Percentiles rank a stretch among this genome's conserved stretches.
Evolutionary conservation across 1,140 invertebrate species (phyloP).

Genomic region (Lordiphosa mommai): DNA sequence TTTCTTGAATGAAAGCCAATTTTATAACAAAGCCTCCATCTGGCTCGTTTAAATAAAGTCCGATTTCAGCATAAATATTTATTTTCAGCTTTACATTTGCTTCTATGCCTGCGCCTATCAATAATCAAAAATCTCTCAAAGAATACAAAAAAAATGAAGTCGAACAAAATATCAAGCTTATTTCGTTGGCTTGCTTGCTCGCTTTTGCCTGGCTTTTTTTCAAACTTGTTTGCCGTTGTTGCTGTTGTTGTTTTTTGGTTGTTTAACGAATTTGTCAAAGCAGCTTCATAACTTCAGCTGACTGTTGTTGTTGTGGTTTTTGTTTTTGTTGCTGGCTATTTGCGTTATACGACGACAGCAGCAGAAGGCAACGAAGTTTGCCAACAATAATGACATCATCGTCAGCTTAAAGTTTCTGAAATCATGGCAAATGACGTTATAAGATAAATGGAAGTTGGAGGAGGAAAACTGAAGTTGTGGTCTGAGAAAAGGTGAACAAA

Average conservation of each 20-base stretch:
- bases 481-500: constrained; percentile 2
- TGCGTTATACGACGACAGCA: constrained; percentile 19
- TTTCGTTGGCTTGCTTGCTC: constrained; percentile 2
- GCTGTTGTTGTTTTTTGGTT: constrained; percentile 20
- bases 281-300: constrained; percentile 62
- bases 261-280: constrained; percentile 71
- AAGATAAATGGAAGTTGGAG: constrained; percentile 8
- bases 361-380: constrained; percentile 51
- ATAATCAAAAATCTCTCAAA: constrained; percentile 14
- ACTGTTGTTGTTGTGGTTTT: constrained; percentile 4
- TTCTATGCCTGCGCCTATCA: constrained; percentile 21
- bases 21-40: no score
- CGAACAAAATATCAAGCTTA: constrained; percentile 35
- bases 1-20: no score
- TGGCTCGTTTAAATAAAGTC: no score
- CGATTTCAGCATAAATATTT: no score
- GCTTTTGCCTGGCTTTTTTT: not conserved
- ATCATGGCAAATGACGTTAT: constrained; percentile 72
- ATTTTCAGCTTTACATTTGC: no score
- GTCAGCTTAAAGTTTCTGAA: constrained; percentile 64
- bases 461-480: no score
- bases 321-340: constrained; percentile 25
- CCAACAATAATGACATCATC: constrained; percentile 72
- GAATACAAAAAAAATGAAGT: constrained; percentile 19
- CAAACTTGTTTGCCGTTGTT: constrained; percentile 61